A percentile compares a stretch with the other conserved stretches of the same genome.
These are phyloP conservation scores for Macrobrachium rosenbergii DNA, from an alignment of 1,140 invertebrate species.

Conservation along the genomic window DNA sequence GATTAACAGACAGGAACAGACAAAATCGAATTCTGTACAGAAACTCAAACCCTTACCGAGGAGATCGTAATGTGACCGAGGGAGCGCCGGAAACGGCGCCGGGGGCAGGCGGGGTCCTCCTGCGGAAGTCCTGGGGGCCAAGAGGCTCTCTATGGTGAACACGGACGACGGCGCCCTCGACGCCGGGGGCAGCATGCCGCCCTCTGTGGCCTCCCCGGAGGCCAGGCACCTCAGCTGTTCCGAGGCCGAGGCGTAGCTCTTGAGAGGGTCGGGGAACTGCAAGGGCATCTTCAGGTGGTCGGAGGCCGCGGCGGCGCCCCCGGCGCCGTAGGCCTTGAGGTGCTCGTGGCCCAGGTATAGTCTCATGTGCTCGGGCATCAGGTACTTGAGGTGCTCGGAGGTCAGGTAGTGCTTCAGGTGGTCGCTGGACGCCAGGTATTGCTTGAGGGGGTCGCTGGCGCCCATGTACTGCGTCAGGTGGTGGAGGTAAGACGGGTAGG, in stretches of 20 bases:
- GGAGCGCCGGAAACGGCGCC: slow-evolving; percentile 38
- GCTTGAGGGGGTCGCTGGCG: slow-evolving; percentile 47
- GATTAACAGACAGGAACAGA: not conserved
- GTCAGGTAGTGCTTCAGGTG: slow-evolving; percentile 57
- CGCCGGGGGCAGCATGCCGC: slow-evolving; percentile 34
- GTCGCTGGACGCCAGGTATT: slow-evolving; percentile 44
- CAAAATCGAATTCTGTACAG: not conserved
- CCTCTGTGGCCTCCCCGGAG: slow-evolving; percentile 42
- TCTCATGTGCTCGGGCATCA: slow-evolving; percentile 53
- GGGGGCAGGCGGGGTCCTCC: slow-evolving; percentile 48
- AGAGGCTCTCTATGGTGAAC: slow-evolving; percentile 55
- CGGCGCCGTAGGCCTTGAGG: slow-evolving; percentile 38
- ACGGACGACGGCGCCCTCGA: slow-evolving; percentile 43
- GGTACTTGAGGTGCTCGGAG: slow-evolving; percentile 57
- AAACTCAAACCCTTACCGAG: slow-evolving; percentile 28
- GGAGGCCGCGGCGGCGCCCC: not conserved
- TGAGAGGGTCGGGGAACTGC: slow-evolving; percentile 47
- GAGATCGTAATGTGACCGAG: slow-evolving; percentile 45
- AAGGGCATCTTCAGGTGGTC: slow-evolving; percentile 50
- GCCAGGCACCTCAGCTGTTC: slow-evolving; percentile 53
- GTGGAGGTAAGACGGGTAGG: slow-evolving; percentile 52
- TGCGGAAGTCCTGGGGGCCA: slow-evolving; percentile 42
- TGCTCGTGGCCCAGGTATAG: slow-evolving; percentile 52
- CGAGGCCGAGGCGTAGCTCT: slow-evolving; percentile 53
- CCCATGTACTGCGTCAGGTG: slow-evolving; percentile 58